These are phyloP conservation scores for Carcina quercana DNA, from an alignment of 2,888 invertebrate genomes.

Conservation along the genomic window DNA sequence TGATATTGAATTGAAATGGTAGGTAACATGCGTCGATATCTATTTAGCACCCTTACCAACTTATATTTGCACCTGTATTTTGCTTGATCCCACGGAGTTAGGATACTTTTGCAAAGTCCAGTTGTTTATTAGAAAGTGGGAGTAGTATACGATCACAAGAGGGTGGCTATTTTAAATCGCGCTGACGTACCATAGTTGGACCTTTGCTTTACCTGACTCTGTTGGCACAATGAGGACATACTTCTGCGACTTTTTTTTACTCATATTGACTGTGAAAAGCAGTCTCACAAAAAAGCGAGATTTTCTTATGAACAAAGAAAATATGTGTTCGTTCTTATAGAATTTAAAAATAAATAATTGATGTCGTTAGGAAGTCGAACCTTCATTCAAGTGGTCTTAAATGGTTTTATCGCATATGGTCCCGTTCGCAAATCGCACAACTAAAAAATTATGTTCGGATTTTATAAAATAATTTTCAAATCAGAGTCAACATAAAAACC, in stretches of 20 bases:
- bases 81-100: conserved; percentile 8
- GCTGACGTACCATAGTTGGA: conserved; percentile 65
- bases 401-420: too few relatives aligned
- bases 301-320: too few relatives aligned
- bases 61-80: conserved; percentile 8
- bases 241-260: background rate
- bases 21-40: conserved; percentile 28
- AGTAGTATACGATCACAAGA: conserved; percentile 47
- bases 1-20: conserved; percentile 61
- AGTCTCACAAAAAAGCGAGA: too few relatives aligned
- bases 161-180: conserved; percentile 63
- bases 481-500: too few relatives aligned
- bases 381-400: too few relatives aligned
- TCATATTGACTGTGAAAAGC: too few relatives aligned
- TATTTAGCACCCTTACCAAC: conserved; percentile 20
- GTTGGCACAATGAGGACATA: conserved; percentile 39
- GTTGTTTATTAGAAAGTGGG: conserved; percentile 11
- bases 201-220: conserved; percentile 59
- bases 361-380: too few relatives aligned
- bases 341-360: too few relatives aligned
- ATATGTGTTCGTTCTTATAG: too few relatives aligned
- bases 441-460: too few relatives aligned
- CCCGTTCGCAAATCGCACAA: too few relatives aligned
- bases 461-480: too few relatives aligned
- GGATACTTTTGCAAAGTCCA: conserved; percentile 4